Percentiles rank a stretch among this genome's conserved stretches.
phyloP scores from a whole-genome alignment of 2,888 invertebrate genomes.

The Nysson spinosus region DNA sequence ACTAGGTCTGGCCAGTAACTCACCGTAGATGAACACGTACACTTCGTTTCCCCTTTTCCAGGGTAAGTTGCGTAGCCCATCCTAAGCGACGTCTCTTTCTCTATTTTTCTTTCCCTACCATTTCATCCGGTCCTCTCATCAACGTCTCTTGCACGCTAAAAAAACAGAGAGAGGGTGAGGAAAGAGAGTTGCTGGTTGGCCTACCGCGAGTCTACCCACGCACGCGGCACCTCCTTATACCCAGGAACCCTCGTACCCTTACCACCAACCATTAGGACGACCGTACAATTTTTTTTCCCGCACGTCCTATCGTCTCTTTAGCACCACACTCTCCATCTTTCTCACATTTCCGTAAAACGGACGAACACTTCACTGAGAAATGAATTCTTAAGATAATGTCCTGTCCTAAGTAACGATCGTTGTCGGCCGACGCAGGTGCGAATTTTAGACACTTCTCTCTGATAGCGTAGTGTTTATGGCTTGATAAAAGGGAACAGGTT shows the following conservation, averaged over 20 bases:
- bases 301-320: conserved; percentile 27
- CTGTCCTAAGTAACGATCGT: conserved; percentile 46
- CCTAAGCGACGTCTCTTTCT: conserved; percentile 30
- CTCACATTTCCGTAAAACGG: too few relatives aligned
- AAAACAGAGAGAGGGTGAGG: conserved; percentile 28
- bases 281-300: conserved; percentile 24
- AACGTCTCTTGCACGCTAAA: conserved; percentile 32
- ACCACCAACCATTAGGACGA: conserved; percentile 41
- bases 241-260: conserved; percentile 13
- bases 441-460: too few relatives aligned
- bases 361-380: conserved; percentile 22
- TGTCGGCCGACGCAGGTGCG: conserved; percentile 43
- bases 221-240: conserved; percentile 14
- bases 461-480: too few relatives aligned
- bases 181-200: conserved; percentile 31
- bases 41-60: conserved; percentile 13
- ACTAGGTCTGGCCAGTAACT: conserved; percentile 56
- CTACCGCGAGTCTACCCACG: conserved; percentile 28
- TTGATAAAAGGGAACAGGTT: too few relatives aligned
- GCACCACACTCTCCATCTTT: conserved; percentile 27
- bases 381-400: conserved; percentile 40
- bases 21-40: conserved; percentile 61
- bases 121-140: conserved; percentile 46
- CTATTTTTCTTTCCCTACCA: conserved; percentile 31
- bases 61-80: conserved; percentile 10